These are phyloP conservation scores for Stenolophus ochropezus DNA, from an alignment of 2,888 invertebrate species.

Conservation along the genomic window DNA sequence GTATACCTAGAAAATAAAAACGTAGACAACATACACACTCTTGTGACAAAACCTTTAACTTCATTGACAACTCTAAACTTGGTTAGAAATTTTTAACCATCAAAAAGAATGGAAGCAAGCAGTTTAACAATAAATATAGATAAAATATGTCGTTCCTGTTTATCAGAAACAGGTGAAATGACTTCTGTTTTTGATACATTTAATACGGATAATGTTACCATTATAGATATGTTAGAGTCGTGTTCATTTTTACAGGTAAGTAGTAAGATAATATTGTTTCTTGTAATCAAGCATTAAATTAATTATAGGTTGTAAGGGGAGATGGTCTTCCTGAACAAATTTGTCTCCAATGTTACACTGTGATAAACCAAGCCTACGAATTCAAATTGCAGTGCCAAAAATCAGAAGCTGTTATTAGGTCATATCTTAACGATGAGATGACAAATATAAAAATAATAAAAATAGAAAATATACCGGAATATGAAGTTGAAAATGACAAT, in stretches of 20 bases:
- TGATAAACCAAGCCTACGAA: constrained; percentile 72
- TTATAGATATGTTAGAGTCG: constrained; percentile 72
- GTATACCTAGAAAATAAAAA: background rate
- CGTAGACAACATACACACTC: constrained; percentile 24
- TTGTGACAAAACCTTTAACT: constrained; percentile 11
- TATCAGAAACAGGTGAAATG: constrained; percentile 71
- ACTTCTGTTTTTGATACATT: constrained; percentile 71
- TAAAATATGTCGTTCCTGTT: constrained; percentile 73
- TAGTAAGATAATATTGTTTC: background rate
- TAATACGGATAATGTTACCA: constrained; percentile 69
- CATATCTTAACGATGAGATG: constrained; percentile 65
- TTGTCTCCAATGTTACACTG: constrained; percentile 73
- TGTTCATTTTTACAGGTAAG: constrained; percentile 73
- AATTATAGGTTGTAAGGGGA: constrained; percentile 68
- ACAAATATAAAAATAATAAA: constrained; percentile 52
- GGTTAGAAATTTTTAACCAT: constrained; percentile 20
- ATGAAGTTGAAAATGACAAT: constrained; percentile 54
- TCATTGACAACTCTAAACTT: constrained; percentile 28
- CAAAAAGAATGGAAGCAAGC: constrained; percentile 33
- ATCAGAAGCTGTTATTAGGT: constrained; percentile 72
- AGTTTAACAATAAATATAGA: constrained; percentile 67
- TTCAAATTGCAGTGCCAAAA: constrained; percentile 74
- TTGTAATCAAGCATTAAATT: constrained; percentile 14
- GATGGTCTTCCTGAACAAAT: constrained; percentile 73
- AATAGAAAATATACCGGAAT: constrained; percentile 47